Evolutionary conservation across 2,797 vertebrate genomes (phyloP).

Genomic region (Myotis planiceps): DNA sequence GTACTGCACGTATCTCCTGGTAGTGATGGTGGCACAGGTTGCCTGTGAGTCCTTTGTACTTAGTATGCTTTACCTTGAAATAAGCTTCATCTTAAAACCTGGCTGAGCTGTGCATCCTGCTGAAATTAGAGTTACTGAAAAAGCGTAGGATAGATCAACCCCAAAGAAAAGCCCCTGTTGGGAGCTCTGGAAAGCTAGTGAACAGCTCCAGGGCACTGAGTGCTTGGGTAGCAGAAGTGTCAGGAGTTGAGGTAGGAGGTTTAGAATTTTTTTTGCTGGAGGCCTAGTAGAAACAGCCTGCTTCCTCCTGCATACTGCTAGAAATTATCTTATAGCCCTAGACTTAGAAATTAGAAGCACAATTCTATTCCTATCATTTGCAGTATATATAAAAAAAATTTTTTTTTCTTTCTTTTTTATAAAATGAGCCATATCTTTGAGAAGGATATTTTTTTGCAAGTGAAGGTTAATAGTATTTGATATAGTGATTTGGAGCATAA

Average conservation of each 20-base stretch:
- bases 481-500: background rate
- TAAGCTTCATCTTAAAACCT: constrained; percentile 7
- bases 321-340: background rate
- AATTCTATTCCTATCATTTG: background rate
- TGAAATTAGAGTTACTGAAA: background rate
- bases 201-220: background rate
- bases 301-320: background rate
- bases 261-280: background rate
- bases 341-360: background rate
- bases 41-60: background rate
- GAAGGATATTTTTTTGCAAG: background rate
- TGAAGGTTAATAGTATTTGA: constrained; percentile 1
- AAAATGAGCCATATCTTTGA: constrained; percentile 9
- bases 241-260: background rate
- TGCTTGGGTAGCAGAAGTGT: background rate
- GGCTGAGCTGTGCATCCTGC: background rate
- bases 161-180: background rate
- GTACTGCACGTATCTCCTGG: background rate
- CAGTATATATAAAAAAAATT: background rate
- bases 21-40: background rate
- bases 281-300: background rate
- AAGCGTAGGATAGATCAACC: background rate
- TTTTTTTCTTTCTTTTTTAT: background rate
- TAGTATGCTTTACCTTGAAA: constrained; percentile 43
- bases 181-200: background rate